Evolutionary conservation across 2,113 vertebrate genomes (phyloP).

Genomic region (Chiloscyllium plagiosum): DNA sequence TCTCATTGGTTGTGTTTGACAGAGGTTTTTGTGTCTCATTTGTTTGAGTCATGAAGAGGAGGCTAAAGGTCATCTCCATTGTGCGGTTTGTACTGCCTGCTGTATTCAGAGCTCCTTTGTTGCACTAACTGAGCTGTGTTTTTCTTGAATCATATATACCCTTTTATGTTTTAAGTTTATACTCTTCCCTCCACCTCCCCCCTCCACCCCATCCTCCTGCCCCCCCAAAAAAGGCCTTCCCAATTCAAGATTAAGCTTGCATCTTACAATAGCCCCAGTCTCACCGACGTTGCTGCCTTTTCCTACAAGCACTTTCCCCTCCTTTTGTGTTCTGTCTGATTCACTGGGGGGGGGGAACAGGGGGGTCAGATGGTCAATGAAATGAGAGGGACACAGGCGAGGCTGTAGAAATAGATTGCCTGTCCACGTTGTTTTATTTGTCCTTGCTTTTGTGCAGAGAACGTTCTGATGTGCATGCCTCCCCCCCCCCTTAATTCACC

Average conservation of each 20-base stretch:
- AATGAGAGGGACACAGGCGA: constrained; percentile 43
- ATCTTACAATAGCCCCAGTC: neutral
- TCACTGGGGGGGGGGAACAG: neutral
- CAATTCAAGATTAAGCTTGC: neutral
- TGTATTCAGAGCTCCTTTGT: neutral
- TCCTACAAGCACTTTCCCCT: neutral
- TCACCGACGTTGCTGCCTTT: neutral
- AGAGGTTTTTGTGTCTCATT: constrained; percentile 32
- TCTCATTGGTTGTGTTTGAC: constrained; percentile 16
- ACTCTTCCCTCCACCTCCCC: neutral
- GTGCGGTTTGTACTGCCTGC: neutral
- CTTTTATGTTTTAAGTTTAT: neutral
- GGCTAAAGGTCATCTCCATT: neutral
- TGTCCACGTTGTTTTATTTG: constrained; percentile 42
- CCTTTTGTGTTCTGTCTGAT: neutral
- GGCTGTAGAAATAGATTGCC: constrained; percentile 38
- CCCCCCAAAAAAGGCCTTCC: neutral
- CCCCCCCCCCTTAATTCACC: neutral
- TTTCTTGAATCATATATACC: neutral
- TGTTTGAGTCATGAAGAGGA: constrained; percentile 26
- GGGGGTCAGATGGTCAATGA: constrained; percentile 48
- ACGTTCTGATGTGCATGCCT: constrained; percentile 43
- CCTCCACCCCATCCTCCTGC: too few species aligned
- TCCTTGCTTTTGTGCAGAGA: constrained; percentile 48
- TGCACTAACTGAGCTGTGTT: too few species aligned